Evolutionary conservation across 2,888 invertebrate species (phyloP).

Genomic region (Drosophila seclusa): DNA sequence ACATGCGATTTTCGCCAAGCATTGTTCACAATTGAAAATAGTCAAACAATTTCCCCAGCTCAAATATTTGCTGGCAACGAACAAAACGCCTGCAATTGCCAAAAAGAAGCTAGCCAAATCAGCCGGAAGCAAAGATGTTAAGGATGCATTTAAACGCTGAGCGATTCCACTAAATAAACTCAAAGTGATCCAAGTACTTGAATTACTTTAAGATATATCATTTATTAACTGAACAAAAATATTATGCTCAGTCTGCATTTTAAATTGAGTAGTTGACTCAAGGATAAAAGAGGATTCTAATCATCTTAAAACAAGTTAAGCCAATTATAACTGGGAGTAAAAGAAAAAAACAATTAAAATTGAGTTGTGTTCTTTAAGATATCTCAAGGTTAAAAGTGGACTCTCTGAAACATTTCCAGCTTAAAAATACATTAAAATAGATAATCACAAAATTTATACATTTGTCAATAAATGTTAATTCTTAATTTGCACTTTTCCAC

Average conservation of each 20-base stretch:
- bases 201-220: neutral
- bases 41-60: conserved; percentile 43
- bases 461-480: neutral
- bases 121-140: conserved; percentile 13
- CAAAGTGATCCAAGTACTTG: neutral
- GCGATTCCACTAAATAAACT: neutral
- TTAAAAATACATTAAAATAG: neutral
- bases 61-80: conserved; percentile 21
- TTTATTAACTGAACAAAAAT: neutral
- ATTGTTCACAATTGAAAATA: conserved; percentile 41
- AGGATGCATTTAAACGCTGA: neutral
- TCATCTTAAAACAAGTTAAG: neutral
- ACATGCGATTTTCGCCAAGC: conserved; percentile 46
- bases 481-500: neutral
- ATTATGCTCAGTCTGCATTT: neutral
- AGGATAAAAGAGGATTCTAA: neutral
- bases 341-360: neutral
- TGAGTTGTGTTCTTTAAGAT: neutral
- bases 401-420: accelerated
- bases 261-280: neutral
- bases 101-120: conserved; percentile 10
- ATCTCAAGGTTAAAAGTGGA: neutral
- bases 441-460: neutral
- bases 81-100: conserved; percentile 71
- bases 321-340: neutral